A percentile compares a stretch with the other conserved stretches of the same genome.
These are phyloP conservation scores for Hycleus cichorii DNA, from an alignment of 1,140 invertebrate species.

Conservation along the genomic window DNA sequence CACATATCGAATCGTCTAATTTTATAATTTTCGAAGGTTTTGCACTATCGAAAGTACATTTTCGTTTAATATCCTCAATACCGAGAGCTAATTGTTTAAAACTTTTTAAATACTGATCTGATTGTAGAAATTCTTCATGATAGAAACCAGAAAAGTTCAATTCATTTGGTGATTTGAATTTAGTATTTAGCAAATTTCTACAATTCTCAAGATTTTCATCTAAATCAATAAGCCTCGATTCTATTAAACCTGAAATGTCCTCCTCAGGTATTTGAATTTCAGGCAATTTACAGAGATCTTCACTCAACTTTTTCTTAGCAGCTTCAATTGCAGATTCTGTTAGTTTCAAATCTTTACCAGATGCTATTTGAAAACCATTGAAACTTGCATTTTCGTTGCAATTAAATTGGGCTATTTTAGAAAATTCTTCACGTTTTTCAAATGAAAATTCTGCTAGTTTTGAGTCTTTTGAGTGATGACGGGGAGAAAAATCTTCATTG, in stretches of 20 bases:
- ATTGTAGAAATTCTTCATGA: background rate
- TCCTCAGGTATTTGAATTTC: background rate
- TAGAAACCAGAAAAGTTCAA: background rate
- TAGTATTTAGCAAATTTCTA: no score
- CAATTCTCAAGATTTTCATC: no score
- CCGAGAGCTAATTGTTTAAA: background rate
- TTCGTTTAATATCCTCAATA: background rate
- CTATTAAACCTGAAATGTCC: no score
- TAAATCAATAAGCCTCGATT: no score
- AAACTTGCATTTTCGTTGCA: constrained; percentile 16
- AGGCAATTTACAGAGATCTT: background rate
- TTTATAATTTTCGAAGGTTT: no score
- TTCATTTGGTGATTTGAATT: no score
- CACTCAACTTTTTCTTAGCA: constrained; percentile 10
- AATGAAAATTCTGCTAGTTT: no score
- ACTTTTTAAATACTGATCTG: background rate
- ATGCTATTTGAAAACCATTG: background rate
- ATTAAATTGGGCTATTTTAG: no score
- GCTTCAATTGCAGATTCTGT: constrained; percentile 14
- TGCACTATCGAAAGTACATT: background rate
- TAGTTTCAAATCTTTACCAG: constrained; percentile 6
- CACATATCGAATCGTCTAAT: background rate
- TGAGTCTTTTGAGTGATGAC: no score
- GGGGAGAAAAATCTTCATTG: constrained; percentile 7
- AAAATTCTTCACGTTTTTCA: no score